Conservation (phyloP, 2,113 vertebrate species). For the Cynopterus brachyotis region DNA sequence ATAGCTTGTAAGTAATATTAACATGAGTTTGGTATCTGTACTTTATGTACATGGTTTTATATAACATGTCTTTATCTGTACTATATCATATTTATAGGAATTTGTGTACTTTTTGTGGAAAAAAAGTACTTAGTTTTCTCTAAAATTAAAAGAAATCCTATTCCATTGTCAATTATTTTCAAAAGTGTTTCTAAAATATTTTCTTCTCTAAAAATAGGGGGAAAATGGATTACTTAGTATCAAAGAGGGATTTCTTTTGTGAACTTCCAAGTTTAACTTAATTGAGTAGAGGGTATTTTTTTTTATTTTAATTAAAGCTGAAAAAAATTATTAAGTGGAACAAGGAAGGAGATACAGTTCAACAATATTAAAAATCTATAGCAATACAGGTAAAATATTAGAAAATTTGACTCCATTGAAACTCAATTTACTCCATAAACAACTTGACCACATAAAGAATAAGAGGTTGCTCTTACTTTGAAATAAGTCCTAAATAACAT, state of each 20-base stretch:
- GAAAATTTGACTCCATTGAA: background rate
- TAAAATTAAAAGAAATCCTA: slow-evolving; percentile 43
- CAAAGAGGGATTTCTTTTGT: background rate
- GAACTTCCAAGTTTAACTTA: background rate
- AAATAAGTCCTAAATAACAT: background rate
- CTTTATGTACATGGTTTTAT: background rate
- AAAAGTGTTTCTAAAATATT: background rate
- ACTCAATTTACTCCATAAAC: background rate
- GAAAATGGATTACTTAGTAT: background rate
- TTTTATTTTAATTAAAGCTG: background rate
- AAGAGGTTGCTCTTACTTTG: background rate
- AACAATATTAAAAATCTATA: slow-evolving; percentile 5
- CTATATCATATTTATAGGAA: background rate
- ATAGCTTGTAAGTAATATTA: background rate
- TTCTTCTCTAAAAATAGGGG: background rate
- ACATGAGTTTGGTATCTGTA: background rate
- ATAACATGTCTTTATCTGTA: background rate
- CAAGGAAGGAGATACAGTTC: slow-evolving; percentile 2
- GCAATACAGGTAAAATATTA: background rate
- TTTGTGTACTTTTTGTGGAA: background rate
- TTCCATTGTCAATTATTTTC: background rate
- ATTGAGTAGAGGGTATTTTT: background rate
- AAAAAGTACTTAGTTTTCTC: background rate
- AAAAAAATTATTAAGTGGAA: background rate
- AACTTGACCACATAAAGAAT: background rate